Evolutionary conservation across 2,888 invertebrate species (phyloP).

Genomic region (Dasysyrphus tricinctus): DNA sequence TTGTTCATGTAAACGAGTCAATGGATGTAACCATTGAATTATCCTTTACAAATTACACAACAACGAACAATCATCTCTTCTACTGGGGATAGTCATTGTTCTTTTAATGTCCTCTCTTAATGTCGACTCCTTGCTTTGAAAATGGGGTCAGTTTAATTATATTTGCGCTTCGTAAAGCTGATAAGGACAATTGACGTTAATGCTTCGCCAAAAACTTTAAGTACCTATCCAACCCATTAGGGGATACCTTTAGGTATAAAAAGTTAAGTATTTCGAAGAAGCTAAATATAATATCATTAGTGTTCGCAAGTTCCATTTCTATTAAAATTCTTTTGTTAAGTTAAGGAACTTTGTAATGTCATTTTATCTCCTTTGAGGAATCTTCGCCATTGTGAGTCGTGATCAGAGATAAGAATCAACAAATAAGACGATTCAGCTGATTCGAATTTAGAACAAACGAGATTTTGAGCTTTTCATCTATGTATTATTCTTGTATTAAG

Average conservation of each 20-base stretch:
- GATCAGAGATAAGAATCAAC: background rate
- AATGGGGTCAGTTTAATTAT: slow-evolving; percentile 61
- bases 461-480: background rate
- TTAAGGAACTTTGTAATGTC: background rate
- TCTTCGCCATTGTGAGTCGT: background rate
- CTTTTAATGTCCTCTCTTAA: slow-evolving; percentile 9
- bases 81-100: slow-evolving; percentile 22
- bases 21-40: slow-evolving; percentile 22
- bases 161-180: slow-evolving; percentile 16
- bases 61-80: slow-evolving; percentile 40
- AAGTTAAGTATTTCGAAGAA: background rate
- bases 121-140: background rate
- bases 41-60: slow-evolving; percentile 42
- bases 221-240: background rate
- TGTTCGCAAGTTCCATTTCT: background rate
- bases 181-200: slow-evolving; percentile 39
- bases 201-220: background rate
- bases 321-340: background rate
- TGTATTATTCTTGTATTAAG: background rate
- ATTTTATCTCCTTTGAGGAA: background rate
- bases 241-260: background rate
- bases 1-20: slow-evolving; percentile 36
- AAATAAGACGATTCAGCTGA: too few relatives aligned
- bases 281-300: background rate
- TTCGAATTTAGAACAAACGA: background rate